Evolutionary conservation across 2,113 vertebrate species (phyloP).

Genomic region (Tautogolabrus adspersus): DNA sequence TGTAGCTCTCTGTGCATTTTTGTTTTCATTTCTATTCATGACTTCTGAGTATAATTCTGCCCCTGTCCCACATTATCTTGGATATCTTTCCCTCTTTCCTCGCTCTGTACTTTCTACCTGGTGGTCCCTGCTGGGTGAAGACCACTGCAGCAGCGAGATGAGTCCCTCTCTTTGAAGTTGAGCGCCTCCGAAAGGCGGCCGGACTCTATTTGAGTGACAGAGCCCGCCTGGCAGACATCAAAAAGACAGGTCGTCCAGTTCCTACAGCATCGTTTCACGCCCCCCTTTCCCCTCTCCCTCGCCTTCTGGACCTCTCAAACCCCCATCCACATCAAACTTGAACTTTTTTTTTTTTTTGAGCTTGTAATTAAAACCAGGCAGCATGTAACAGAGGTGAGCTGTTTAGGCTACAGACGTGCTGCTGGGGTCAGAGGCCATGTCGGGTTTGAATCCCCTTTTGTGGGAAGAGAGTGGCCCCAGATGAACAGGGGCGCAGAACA

Average conservation of each 20-base stretch:
- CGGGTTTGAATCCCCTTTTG: conserved; percentile 47
- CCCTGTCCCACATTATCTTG: conserved; percentile 51
- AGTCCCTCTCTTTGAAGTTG: conserved; percentile 80
- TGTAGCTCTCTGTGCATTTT: not conserved
- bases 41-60: conserved; percentile 45
- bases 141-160: conserved; percentile 71
- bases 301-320: conserved; percentile 39
- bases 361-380: conserved; percentile 76
- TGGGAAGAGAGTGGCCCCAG: conserved; percentile 46
- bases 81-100: conserved; percentile 60
- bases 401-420: conserved; percentile 76
- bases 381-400: conserved; percentile 68
- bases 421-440: conserved; percentile 70
- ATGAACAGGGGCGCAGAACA: conserved; percentile 20
- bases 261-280: conserved; percentile 55
- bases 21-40: conserved; percentile 37
- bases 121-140: conserved; percentile 68
- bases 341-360: conserved; percentile 58
- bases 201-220: conserved; percentile 63
- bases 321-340: conserved; percentile 59
- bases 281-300: not conserved
- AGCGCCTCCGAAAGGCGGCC: conserved; percentile 54
- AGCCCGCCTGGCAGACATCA: conserved; percentile 73
- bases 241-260: conserved; percentile 65
- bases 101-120: conserved; percentile 58